Conservation (phyloP, 2,797 vertebrate species). For the Phylloscopus collybita region DNA sequence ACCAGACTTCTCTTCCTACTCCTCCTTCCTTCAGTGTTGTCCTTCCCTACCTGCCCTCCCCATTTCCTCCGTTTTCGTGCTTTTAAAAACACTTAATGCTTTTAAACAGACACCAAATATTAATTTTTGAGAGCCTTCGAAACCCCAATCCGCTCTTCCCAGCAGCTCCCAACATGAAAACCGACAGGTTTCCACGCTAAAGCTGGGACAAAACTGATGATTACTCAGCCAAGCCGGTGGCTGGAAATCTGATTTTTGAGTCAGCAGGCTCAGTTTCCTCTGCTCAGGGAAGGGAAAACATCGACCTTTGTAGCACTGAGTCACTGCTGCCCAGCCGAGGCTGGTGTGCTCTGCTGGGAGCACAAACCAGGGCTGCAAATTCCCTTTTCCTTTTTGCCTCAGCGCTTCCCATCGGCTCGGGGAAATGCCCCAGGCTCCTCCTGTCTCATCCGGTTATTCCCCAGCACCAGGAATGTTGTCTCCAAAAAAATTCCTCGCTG, state of each 20-base stretch:
- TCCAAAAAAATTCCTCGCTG: no score
- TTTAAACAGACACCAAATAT: background rate
- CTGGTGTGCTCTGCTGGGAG: background rate
- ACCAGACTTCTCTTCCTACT: background rate
- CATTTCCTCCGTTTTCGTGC: background rate
- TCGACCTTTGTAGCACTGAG: constrained; percentile 34
- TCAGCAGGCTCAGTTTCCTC: background rate
- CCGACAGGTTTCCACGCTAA: background rate
- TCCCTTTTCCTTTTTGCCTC: background rate
- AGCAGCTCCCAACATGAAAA: background rate
- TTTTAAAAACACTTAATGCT: background rate
- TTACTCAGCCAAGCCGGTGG: background rate
- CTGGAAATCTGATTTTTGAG: constrained; percentile 21
- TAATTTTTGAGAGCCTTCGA: background rate
- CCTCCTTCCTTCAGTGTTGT: background rate
- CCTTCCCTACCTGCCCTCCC: background rate
- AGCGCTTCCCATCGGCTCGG: no score
- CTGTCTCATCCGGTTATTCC: no score
- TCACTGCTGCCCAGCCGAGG: background rate
- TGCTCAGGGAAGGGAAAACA: background rate
- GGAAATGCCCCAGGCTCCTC: no score
- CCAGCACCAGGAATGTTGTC: no score
- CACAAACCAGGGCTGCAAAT: constrained; percentile 6
- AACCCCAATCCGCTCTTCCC: background rate
- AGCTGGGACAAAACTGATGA: background rate